phyloP scores from a whole-genome alignment of 2,888 invertebrate species.

The Leptinotarsa peninsularis region DNA sequence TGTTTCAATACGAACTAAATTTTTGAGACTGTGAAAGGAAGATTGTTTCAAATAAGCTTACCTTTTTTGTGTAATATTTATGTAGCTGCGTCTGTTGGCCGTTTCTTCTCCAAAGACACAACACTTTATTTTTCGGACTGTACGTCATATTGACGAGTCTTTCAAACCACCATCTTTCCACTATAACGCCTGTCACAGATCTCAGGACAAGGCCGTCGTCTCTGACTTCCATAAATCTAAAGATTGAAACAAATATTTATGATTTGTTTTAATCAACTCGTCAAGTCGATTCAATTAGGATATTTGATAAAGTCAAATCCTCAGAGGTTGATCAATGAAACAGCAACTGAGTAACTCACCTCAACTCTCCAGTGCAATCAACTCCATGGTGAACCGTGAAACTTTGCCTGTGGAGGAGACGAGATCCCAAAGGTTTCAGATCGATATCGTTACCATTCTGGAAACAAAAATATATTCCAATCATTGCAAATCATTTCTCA shows the following conservation, averaged over 20 bases:
- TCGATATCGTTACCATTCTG: conserved; percentile 98
- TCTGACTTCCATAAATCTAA: conserved; percentile 87
- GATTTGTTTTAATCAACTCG: too few relatives aligned
- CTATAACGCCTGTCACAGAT: conserved; percentile 86
- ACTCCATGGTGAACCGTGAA: conserved; percentile 97
- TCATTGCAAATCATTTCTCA: background rate
- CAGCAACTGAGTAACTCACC: conserved; percentile 57
- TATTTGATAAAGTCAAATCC: too few relatives aligned
- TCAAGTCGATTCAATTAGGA: too few relatives aligned
- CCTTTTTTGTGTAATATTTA: conserved; percentile 99
- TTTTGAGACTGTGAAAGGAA: background rate
- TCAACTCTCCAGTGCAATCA: conserved; percentile 89
- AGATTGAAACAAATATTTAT: background rate
- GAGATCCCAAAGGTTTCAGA: conserved; percentile 93
- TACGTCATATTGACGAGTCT: conserved; percentile 99
- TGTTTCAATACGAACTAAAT: too few relatives aligned
- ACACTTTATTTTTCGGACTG: conserved; percentile 96
- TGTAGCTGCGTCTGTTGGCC: conserved; percentile 95
- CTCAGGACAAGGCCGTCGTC: conserved; percentile 93
- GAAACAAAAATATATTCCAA: conserved; percentile 45
- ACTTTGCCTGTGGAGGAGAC: conserved; percentile 94
- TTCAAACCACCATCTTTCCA: conserved; percentile 99
- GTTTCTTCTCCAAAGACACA: conserved; percentile 97
- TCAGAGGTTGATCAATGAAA: background rate
- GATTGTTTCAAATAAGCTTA: conserved; percentile 60